phyloP scores from a whole-genome alignment of 2,888 invertebrate genomes.

The Parnassius smintheus region DNA sequence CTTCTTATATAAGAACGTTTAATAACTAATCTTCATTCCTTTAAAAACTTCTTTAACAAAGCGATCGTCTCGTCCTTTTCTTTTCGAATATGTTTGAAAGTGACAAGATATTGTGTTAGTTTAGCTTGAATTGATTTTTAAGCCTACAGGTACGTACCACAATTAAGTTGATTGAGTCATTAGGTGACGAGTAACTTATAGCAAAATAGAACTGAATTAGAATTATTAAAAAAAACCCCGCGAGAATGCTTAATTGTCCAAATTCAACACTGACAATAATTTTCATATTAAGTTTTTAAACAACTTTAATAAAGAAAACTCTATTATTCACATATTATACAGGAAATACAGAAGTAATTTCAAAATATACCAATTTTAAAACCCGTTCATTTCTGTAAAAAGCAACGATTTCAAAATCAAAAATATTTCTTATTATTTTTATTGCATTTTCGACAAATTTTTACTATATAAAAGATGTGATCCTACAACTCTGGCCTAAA shows the following conservation, averaged over 20 bases:
- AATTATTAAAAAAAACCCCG: no score
- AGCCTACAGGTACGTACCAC: constrained; percentile 22
- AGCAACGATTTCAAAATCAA: no score
- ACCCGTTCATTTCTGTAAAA: no score
- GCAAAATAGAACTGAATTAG: no score
- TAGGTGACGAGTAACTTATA: not conserved
- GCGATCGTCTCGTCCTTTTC: constrained; percentile 17
- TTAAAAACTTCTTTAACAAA: constrained; percentile 15
- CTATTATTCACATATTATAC: no score
- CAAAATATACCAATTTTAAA: no score
- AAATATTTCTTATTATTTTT: no score
- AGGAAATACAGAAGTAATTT: no score
- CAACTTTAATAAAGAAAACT: no score
- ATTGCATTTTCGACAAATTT: no score
- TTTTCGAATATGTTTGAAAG: constrained; percentile 15
- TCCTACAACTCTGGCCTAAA: no score
- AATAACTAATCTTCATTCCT: constrained; percentile 20
- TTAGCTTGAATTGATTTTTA: constrained; percentile 17
- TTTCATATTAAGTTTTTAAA: not conserved
- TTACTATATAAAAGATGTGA: no score
- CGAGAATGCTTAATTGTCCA: not conserved
- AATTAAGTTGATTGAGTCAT: constrained; percentile 12
- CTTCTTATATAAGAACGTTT: constrained; percentile 16
- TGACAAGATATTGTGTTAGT: constrained; percentile 13
- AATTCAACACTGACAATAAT: not conserved